Percentiles rank a stretch among this genome's conserved stretches.
Conservation (phyloP, 1,140 invertebrate species). For the Stenopsyche tienmushanensis region DNA sequence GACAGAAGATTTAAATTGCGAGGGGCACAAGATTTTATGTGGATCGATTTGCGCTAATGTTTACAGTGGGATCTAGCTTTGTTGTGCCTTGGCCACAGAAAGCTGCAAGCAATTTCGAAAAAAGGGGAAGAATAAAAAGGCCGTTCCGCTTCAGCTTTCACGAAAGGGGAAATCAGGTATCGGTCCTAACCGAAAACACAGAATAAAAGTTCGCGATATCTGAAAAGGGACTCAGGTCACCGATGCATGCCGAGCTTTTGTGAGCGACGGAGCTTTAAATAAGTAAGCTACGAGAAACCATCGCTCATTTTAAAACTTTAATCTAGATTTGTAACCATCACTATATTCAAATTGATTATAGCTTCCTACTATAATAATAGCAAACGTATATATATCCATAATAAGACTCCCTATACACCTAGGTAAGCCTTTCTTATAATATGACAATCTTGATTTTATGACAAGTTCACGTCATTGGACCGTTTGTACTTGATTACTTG, state of each 20-base stretch:
- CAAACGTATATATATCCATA: too few relatives aligned
- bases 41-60: neutral
- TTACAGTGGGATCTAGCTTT: neutral
- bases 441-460: too few relatives aligned
- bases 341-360: too few relatives aligned
- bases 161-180: slow-evolving; percentile 12
- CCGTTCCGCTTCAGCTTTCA: slow-evolving; percentile 8
- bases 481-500: too few relatives aligned
- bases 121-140: slow-evolving; percentile 12
- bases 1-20: too few relatives aligned
- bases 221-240: neutral
- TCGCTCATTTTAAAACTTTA: too few relatives aligned
- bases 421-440: too few relatives aligned
- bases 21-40: slow-evolving; percentile 23
- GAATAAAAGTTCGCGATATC: neutral
- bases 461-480: too few relatives aligned
- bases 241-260: slow-evolving; percentile 5
- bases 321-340: too few relatives aligned
- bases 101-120: neutral
- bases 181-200: slow-evolving; percentile 3
- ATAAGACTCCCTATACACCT: too few relatives aligned
- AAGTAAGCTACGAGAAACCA: too few relatives aligned
- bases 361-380: too few relatives aligned
- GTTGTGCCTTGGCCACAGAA: slow-evolving; percentile 9
- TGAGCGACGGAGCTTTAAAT: slow-evolving; percentile 1